phyloP scores from a whole-genome alignment of 1,140 invertebrate species.

The Temnothorax longispinosus region DNA sequence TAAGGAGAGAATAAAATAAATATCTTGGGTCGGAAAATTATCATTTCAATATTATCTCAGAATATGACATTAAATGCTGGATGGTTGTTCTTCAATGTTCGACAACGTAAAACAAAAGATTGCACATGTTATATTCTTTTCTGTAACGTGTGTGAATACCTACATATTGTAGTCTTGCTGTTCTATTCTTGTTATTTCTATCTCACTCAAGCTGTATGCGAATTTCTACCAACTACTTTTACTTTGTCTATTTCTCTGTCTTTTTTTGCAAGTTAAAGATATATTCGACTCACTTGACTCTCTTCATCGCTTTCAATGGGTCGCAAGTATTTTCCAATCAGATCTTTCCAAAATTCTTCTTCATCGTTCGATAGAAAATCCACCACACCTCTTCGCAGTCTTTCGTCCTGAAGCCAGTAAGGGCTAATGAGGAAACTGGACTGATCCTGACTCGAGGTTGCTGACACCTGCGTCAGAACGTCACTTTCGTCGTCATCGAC shows the following conservation, averaged over 20 bases:
- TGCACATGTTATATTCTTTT: too few relatives aligned
- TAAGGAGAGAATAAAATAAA: neutral
- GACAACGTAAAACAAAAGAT: too few relatives aligned
- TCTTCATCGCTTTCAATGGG: slow-evolving; percentile 87
- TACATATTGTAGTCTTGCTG: neutral
- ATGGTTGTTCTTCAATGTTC: too few relatives aligned
- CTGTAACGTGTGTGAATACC: neutral
- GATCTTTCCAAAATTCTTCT: slow-evolving; percentile 90
- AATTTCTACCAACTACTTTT: neutral
- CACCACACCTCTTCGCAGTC: slow-evolving; percentile 88
- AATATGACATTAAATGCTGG: too few relatives aligned
- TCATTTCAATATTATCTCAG: too few relatives aligned
- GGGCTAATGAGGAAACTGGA: slow-evolving; percentile 87
- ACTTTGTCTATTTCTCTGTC: neutral
- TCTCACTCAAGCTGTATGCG: neutral
- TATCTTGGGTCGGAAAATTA: too few relatives aligned
- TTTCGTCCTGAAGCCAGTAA: slow-evolving; percentile 90
- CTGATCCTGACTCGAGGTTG: neutral
- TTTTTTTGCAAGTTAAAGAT: neutral
- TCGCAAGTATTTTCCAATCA: slow-evolving; percentile 91
- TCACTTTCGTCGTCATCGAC: slow-evolving; percentile 69
- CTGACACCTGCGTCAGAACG: neutral
- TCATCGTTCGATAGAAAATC: slow-evolving; percentile 88
- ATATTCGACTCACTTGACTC: slow-evolving; percentile 60
- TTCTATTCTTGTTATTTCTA: neutral